A percentile compares a stretch with the other conserved stretches of the same genome.
Conservation (phyloP, 2,797 vertebrate genomes). For the Rhincodon typus region DNA sequence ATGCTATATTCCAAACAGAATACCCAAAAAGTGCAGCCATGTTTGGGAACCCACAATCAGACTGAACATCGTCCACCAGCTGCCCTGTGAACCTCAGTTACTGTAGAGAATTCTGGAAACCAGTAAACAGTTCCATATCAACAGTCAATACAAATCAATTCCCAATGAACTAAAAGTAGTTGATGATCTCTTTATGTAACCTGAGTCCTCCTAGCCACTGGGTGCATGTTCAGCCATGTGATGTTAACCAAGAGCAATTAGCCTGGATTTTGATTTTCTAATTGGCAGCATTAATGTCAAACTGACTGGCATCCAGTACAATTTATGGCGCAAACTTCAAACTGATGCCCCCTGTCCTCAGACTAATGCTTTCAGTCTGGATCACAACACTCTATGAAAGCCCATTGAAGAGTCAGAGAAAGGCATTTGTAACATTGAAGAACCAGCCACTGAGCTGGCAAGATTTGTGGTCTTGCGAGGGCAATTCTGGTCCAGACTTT, state of each 20-base stretch:
- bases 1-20: not conserved
- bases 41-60: not conserved
- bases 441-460: not conserved
- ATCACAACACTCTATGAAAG: not conserved
- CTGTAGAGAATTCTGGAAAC: not conserved
- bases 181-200: not conserved
- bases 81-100: not conserved
- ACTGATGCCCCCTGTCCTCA: too few species aligned
- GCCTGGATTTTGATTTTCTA: not conserved
- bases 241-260: not conserved
- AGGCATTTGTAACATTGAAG: too few species aligned
- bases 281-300: too few species aligned
- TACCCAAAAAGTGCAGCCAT: not conserved
- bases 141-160: not conserved
- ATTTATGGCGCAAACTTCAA: not conserved
- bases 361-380: not conserved
- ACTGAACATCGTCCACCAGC: not conserved
- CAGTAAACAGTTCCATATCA: not conserved
- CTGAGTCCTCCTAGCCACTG: not conserved
- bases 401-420: not conserved
- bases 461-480: not conserved
- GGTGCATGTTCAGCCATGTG: not conserved
- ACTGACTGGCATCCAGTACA: not conserved
- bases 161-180: not conserved
- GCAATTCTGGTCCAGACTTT: not conserved